Percentiles rank a stretch among this genome's conserved stretches.
Evolutionary conservation across 1,140 invertebrate genomes (phyloP).

Genomic region (Delia radicum): DNA sequence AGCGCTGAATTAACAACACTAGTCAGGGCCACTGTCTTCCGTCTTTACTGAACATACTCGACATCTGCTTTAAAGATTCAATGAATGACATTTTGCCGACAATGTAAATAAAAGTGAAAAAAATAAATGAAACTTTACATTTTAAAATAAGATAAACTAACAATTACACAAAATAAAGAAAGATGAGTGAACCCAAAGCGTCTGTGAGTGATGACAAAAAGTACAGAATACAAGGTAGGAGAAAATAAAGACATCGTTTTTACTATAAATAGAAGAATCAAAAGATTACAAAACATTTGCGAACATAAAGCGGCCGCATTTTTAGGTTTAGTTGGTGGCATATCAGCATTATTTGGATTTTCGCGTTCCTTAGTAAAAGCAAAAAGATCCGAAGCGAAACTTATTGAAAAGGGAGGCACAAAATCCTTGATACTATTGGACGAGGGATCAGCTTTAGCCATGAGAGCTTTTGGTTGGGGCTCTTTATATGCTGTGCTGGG

Average conservation of each 20-base stretch:
- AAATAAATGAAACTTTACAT: not conserved
- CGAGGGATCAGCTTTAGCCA: conserved; percentile 74
- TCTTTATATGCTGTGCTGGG: conserved; percentile 82
- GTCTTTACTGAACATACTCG: not conserved
- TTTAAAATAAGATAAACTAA: not conserved
- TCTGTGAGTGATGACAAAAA: conserved; percentile 36
- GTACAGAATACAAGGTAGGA: conserved; percentile 44
- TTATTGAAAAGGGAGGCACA: conserved; percentile 75
- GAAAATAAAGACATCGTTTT: not conserved
- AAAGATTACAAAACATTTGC: conserved; percentile 31
- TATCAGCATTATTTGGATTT: conserved; percentile 81
- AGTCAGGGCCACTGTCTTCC: no score
- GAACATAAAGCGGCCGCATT: conserved; percentile 69
- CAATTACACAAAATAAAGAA: not conserved
- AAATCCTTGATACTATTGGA: conserved; percentile 68
- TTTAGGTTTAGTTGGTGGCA: conserved; percentile 72
- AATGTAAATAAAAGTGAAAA: not conserved
- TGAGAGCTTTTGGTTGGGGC: conserved; percentile 83
- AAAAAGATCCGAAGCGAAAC: conserved; percentile 77
- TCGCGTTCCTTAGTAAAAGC: conserved; percentile 72
- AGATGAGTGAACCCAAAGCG: conserved; percentile 37
- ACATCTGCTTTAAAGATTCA: not conserved
- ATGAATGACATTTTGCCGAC: conserved; percentile 3
- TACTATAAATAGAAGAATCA: not conserved
- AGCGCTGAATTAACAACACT: no score